phyloP scores from a whole-genome alignment of 2,888 invertebrate species.

The Pecten maximus region DNA sequence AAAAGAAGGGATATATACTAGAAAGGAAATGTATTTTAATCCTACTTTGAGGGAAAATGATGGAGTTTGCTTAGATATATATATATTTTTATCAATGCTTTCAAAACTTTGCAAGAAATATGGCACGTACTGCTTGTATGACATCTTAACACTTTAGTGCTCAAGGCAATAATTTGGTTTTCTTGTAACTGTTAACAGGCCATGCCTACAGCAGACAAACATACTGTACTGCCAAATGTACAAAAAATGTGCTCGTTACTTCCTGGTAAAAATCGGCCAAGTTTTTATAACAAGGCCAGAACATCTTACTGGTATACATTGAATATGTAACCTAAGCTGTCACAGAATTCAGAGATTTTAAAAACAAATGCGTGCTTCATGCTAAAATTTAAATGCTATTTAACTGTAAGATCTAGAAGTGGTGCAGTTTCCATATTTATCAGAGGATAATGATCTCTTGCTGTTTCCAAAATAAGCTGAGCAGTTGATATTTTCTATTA shows the following conservation, averaged over 20 bases:
- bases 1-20: too few relatives aligned
- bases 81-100: too few relatives aligned
- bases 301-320: not conserved
- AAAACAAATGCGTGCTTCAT: not conserved
- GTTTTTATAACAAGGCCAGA: not conserved
- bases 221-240: slow-evolving; percentile 4
- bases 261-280: not conserved
- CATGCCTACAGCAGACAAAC: too few relatives aligned
- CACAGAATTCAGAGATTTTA: not conserved
- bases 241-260: not conserved
- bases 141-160: too few relatives aligned
- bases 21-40: too few relatives aligned
- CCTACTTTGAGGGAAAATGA: too few relatives aligned
- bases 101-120: too few relatives aligned
- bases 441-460: too few relatives aligned
- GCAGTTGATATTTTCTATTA: not conserved
- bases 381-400: not conserved
- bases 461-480: not conserved
- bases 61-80: too few relatives aligned
- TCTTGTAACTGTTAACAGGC: not conserved
- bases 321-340: not conserved
- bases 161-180: too few relatives aligned
- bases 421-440: not conserved
- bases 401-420: not conserved
- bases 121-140: too few relatives aligned